Base-by-base conservation (phyloP, 2,113 vertebrate genomes). In the Irena cyanogastra region DNA sequence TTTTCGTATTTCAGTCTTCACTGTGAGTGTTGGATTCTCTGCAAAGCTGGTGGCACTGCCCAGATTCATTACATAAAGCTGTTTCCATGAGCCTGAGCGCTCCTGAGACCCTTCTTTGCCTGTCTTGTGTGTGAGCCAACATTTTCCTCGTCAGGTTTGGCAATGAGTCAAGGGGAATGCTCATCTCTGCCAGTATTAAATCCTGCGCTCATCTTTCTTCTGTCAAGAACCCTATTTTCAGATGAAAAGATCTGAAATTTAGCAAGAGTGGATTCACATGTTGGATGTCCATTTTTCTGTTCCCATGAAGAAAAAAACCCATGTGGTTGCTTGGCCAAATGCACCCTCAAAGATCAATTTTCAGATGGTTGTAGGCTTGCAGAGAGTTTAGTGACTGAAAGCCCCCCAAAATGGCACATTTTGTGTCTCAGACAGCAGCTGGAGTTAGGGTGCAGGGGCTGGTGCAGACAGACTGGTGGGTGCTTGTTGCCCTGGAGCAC, bases 321-420 rank as follows among this genome's bases (percentile, higher is more conserved):
- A 15, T 1, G 0, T 47, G 11, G 3, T 68, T 61, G 14, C 26
- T 50, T 42, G 23, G 23, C 21, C 31, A 37, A 30, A 15, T 52
- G 7, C 35, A 10, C 19, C 11, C 26, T 78, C 31, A 60, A 9
- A 75, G 37, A 13, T 10, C 2, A 31, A 1, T 44, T 92, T 75
- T 60, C 26, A 21, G 0, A 0, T 42, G 24, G 11, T 7, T 66
- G 3, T 18, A 21, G 23, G 28, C 42, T 47, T 74, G 27, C 56
- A 2, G 41, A n/a, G 45, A 42, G 8, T 76, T 75, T 1, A 9
- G 17, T 70, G 27, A 3, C 4, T 21, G 3, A n/a, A 39, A 8
- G 2, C 9, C 10, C 11, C 10, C 0, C 20, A 57, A 5, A 60
- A 61, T 1, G 11, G 8, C 5, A 2, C 28, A 4, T 60, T 13